These are phyloP conservation scores for Trichomycterus rosablanca DNA, from an alignment of 2,113 vertebrate genomes.

Conservation along the genomic window DNA sequence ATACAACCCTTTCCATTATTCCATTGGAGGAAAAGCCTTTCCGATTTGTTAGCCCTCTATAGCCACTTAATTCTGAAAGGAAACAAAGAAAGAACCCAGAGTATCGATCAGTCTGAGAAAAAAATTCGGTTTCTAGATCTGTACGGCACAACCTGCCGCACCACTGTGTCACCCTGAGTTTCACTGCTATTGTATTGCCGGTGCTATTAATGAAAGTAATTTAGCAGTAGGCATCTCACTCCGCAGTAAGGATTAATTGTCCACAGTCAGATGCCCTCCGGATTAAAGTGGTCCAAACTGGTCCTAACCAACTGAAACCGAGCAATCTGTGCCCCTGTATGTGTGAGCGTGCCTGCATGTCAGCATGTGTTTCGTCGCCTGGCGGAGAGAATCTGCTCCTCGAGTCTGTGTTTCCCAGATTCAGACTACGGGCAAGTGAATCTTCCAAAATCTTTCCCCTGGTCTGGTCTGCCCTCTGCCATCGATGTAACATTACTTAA, in stretches of 20 bases:
- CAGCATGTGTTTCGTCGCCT: slow-evolving; percentile 37
- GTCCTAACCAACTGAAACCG: slow-evolving; percentile 33
- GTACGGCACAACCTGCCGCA: too few relatives aligned
- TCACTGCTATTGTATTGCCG: too few relatives aligned
- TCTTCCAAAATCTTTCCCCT: slow-evolving; percentile 11
- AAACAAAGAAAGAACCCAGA: too few relatives aligned
- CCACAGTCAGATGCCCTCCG: slow-evolving; percentile 11
- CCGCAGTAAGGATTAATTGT: neutral
- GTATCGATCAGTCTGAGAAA: too few relatives aligned
- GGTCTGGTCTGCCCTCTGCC: slow-evolving; percentile 19
- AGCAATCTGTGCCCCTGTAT: slow-evolving; percentile 26
- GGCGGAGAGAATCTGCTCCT: slow-evolving; percentile 59
- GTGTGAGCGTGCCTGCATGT: slow-evolving; percentile 11
- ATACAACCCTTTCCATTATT: too few relatives aligned
- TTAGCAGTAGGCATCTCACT: too few relatives aligned
- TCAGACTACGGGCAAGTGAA: slow-evolving; percentile 20
- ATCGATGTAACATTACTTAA: slow-evolving; percentile 15
- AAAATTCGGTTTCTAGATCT: too few relatives aligned
- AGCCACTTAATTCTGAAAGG: too few relatives aligned
- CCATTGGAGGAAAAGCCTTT: too few relatives aligned
- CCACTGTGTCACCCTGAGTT: too few relatives aligned
- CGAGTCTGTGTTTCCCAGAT: slow-evolving; percentile 53
- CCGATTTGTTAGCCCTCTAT: too few relatives aligned
- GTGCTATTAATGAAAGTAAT: too few relatives aligned
- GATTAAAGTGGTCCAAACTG: slow-evolving; percentile 38